Conservation (phyloP, 2,797 vertebrate species). For the Valencia hispanica region DNA sequence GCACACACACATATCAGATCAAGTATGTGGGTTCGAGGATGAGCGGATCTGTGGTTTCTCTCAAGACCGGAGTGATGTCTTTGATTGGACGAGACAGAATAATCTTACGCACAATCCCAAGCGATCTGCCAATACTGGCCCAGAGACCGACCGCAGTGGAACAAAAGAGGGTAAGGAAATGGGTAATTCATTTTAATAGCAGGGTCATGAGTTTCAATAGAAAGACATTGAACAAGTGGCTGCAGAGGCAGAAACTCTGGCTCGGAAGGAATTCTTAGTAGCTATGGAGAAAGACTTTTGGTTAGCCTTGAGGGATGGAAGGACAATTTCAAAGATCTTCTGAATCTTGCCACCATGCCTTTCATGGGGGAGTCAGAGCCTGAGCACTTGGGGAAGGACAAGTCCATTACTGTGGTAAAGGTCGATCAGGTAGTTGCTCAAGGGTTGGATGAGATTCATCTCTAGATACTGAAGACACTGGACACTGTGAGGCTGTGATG, state of each 20-base stretch:
- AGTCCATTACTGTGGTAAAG: no score
- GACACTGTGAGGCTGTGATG: no score
- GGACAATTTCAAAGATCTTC: background rate
- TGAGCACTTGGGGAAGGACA: no score
- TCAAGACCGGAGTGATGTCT: slow-evolving; percentile 91
- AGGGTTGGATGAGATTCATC: no score
- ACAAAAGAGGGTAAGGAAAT: slow-evolving; percentile 88
- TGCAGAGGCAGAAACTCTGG: background rate
- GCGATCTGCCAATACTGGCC: slow-evolving; percentile 92
- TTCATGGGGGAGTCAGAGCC: background rate
- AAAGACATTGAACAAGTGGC: background rate
- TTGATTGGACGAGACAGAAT: slow-evolving; percentile 97
- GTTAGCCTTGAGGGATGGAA: background rate
- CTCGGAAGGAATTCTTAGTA: background rate
- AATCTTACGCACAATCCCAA: slow-evolving; percentile 93
- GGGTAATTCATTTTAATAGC: background rate
- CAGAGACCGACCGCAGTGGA: slow-evolving; percentile 91
- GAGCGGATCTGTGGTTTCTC: slow-evolving; percentile 93
- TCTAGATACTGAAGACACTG: no score
- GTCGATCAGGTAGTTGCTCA: no score
- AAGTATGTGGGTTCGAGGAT: slow-evolving; percentile 93
- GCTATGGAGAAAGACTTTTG: background rate
- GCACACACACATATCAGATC: slow-evolving; percentile 59
- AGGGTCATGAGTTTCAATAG: background rate
- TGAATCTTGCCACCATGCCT: background rate